A percentile compares a stretch with the other conserved stretches of the same genome.
Conservation (phyloP, 2,888 invertebrate species). For the Cetonia aurata region DNA sequence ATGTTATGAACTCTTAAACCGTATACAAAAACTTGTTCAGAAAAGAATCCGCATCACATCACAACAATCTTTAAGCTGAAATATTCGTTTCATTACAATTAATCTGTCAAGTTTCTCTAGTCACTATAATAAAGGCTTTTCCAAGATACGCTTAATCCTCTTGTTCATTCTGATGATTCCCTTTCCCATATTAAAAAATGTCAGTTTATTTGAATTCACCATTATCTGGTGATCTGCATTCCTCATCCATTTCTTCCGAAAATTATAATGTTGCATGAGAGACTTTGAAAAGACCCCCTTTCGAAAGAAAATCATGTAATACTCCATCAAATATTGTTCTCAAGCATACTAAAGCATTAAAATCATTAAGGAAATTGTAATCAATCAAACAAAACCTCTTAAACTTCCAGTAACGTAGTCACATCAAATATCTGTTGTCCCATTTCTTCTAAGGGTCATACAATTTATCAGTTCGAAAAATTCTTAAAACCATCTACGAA, state of each 20-base stretch:
- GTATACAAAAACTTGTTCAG: neutral
- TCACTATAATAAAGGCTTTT: conserved; percentile 39
- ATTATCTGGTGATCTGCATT: conserved; percentile 15
- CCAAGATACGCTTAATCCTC: conserved; percentile 44
- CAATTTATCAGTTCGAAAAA: conserved; percentile 44
- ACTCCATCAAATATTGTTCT: conserved; percentile 8
- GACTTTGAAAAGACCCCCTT: conserved; percentile 10
- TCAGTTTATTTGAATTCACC: too few relatives aligned
- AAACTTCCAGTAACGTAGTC: neutral
- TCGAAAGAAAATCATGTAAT: neutral
- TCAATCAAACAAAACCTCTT: neutral
- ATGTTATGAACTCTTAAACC: neutral
- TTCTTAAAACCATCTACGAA: conserved; percentile 36
- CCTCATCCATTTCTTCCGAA: conserved; percentile 39
- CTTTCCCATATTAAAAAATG: too few relatives aligned
- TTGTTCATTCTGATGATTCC: conserved; percentile 39
- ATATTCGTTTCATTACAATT: conserved; percentile 10
- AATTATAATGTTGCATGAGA: conserved; percentile 48
- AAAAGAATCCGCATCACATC: neutral
- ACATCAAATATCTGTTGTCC: conserved; percentile 34
- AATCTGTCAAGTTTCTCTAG: neutral
- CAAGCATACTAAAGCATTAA: conserved; percentile 9
- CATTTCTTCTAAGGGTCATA: conserved; percentile 47
- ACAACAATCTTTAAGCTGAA: too few relatives aligned
- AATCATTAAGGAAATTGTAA: neutral